A percentile compares a stretch with the other conserved stretches of the same genome.
phyloP scores from a whole-genome alignment of 2,113 vertebrate genomes.

The Chionomys nivalis region DNA sequence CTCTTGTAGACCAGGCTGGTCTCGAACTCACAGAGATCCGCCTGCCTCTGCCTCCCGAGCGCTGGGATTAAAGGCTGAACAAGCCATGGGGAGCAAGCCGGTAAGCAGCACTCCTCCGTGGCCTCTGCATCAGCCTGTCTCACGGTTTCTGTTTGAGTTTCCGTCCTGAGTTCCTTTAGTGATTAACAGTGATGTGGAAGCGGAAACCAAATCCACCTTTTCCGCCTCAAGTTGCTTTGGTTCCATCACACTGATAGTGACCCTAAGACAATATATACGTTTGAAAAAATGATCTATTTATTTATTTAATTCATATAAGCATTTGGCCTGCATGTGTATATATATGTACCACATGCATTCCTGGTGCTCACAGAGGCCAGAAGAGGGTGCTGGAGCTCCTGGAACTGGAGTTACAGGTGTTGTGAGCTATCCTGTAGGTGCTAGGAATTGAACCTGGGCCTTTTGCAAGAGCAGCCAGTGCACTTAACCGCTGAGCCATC shows the following conservation, averaged over 20 bases:
- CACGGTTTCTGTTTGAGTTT: not conserved
- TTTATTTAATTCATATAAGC: not conserved
- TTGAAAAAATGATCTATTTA: not conserved
- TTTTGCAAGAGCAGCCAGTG: not conserved
- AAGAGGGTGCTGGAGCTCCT: not conserved
- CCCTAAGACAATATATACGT: not conserved
- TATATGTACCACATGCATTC: not conserved
- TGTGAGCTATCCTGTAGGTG: not conserved
- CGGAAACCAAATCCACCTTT: not conserved
- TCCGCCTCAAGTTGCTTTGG: not conserved
- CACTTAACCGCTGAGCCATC: not conserved
- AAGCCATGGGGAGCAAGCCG: not conserved
- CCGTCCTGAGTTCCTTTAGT: not conserved
- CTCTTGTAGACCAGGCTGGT: no score
- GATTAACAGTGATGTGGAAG: not conserved
- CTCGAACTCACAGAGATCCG: no score
- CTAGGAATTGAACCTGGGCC: not conserved
- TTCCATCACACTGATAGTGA: not conserved
- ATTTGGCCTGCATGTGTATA: no score
- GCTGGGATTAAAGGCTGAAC: no score
- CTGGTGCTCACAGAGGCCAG: not conserved
- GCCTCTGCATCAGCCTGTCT: not conserved
- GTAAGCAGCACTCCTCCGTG: not conserved
- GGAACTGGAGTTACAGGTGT: not conserved
- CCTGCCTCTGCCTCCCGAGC: no score